Conservation (phyloP, 2,888 invertebrate genomes). For the Hedychridium roseum region DNA sequence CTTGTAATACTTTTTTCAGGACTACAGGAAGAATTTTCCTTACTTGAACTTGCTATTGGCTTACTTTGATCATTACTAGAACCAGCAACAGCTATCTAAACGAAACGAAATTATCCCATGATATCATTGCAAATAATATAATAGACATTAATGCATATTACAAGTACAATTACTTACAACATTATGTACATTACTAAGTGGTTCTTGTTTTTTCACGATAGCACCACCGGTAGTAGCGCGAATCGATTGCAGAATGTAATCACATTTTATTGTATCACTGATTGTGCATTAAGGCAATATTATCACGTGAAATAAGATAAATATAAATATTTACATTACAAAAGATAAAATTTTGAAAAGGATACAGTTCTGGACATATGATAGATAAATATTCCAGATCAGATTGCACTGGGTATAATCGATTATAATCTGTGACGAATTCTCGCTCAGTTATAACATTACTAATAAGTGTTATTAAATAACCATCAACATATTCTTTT, state of each 20-base stretch:
- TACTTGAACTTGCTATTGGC: conserved; percentile 6
- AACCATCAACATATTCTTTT: conserved; percentile 58
- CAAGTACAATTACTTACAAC: background rate
- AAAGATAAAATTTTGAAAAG: conserved; percentile 56
- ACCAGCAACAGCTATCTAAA: conserved; percentile 33
- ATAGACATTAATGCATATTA: conserved; percentile 8
- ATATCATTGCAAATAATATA: background rate
- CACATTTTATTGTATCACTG: conserved; percentile 68
- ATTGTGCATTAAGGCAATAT: conserved; percentile 34
- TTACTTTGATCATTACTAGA: conserved; percentile 29
- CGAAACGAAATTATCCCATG: conserved; percentile 3
- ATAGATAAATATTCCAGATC: conserved; percentile 73
- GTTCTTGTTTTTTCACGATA: conserved; percentile 5
- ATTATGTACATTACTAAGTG: background rate
- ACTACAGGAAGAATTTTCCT: conserved; percentile 4
- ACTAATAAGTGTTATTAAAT: conserved; percentile 64
- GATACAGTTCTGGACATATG: conserved; percentile 75
- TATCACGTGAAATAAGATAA: conserved; percentile 2
- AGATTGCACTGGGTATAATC: conserved; percentile 71
- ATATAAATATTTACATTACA: conserved; percentile 2
- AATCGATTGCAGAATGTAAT: conserved; percentile 37
- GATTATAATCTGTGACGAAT: conserved; percentile 77
- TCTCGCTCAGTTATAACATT: conserved; percentile 66
- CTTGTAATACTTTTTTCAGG: conserved; percentile 9
- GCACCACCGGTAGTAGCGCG: conserved; percentile 22